Evolutionary conservation across 2,888 invertebrate genomes (phyloP).

Genomic region (Chymomyza amoena): DNA sequence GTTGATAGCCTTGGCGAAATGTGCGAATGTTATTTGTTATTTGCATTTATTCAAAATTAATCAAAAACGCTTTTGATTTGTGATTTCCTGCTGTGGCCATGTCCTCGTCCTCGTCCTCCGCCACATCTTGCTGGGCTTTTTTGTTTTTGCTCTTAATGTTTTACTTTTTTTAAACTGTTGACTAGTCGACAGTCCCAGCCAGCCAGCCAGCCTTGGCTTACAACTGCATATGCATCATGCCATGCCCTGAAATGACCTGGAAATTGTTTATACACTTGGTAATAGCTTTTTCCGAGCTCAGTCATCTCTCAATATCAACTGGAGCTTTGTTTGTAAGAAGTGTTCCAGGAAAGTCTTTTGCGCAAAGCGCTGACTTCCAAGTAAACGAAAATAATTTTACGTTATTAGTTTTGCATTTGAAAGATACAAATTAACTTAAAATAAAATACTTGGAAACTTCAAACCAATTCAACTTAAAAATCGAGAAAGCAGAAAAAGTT

Average conservation of each 20-base stretch:
- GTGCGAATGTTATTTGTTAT: constrained; percentile 47
- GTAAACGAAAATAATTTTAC: too few relatives aligned
- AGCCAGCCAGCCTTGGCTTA: background rate
- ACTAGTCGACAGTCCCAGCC: background rate
- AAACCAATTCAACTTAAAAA: too few relatives aligned
- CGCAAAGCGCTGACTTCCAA: too few relatives aligned
- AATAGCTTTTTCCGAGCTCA: background rate
- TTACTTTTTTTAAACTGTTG: background rate
- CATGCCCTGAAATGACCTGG: background rate
- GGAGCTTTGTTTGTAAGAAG: background rate
- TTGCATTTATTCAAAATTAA: constrained; percentile 76
- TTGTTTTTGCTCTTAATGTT: background rate
- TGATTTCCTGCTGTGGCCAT: constrained; percentile 75
- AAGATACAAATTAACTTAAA: too few relatives aligned
- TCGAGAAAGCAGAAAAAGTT: too few relatives aligned
- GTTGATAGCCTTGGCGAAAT: constrained; percentile 54
- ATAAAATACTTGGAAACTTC: too few relatives aligned
- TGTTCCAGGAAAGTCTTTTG: too few relatives aligned
- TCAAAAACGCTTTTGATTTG: constrained; percentile 75
- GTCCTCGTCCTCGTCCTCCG: background rate
- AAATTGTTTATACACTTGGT: background rate
- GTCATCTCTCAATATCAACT: background rate
- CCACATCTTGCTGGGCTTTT: background rate
- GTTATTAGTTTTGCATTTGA: too few relatives aligned
- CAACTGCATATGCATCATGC: background rate